Percentiles rank a stretch among this genome's conserved stretches.
phyloP scores from a whole-genome alignment of 2,113 vertebrate species.

The Lepisosteus osseus region DNA sequence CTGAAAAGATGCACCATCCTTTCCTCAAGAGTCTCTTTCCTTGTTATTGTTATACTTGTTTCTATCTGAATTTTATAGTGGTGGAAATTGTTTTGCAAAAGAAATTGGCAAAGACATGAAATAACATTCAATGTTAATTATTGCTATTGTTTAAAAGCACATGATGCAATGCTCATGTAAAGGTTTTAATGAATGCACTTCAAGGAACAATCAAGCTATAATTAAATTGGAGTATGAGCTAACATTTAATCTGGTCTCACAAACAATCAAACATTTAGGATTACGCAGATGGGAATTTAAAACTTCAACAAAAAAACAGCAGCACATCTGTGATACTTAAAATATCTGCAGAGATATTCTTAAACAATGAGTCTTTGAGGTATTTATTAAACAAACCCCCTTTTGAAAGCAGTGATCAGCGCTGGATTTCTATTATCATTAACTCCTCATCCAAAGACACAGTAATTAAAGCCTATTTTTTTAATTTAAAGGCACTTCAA shows the following conservation, averaged over 20 bases:
- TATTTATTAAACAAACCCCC: constrained; percentile 4
- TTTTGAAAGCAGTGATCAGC: constrained; percentile 16
- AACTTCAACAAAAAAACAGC: constrained; percentile 9
- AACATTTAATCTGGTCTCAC: constrained; percentile 10
- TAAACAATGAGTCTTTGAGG: constrained; percentile 1
- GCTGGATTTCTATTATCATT: constrained; percentile 4
- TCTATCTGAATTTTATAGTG: not conserved
- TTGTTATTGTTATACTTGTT: not conserved
- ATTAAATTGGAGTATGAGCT: not conserved
- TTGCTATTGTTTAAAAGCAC: not conserved
- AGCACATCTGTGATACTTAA: not conserved
- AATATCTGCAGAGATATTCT: constrained; percentile 12
- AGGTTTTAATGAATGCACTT: constrained; percentile 12
- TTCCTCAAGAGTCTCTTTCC: constrained; percentile 23
- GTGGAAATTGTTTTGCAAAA: constrained; percentile 6
- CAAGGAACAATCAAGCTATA: constrained; percentile 14
- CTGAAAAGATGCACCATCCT: not conserved
- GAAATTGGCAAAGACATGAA: constrained; percentile 2
- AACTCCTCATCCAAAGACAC: not conserved
- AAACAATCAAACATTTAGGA: constrained; percentile 10
- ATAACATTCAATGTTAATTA: not conserved
- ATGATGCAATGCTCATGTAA: constrained; percentile 11
- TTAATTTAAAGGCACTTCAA: not conserved
- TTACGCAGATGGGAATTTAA: not conserved
- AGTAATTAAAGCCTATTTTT: no score